Percentiles rank a stretch among this genome's conserved stretches.
Conservation (phyloP, 1,140 invertebrate genomes). For the Macrobrachium rosenbergii region DNA sequence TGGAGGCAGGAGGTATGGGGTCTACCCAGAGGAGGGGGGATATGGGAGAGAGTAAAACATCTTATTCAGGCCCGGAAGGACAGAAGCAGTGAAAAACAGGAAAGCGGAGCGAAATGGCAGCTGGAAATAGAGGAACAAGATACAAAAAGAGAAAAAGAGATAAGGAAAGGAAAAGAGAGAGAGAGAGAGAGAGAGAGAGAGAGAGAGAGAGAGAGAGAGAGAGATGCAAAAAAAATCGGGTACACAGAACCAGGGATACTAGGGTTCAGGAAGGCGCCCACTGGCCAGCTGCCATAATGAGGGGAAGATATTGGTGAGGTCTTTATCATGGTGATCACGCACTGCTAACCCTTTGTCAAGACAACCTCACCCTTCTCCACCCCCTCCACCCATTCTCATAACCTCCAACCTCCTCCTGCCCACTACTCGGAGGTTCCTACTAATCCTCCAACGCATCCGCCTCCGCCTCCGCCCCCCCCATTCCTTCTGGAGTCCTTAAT, state of each 20-base stretch:
- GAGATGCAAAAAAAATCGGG: background rate
- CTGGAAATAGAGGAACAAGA: background rate
- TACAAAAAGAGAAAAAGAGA: background rate
- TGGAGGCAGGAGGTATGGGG: background rate
- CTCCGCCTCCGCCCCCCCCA: conserved; percentile 4
- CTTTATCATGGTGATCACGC: conserved; percentile 50
- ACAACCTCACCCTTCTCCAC: background rate
- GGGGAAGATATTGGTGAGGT: conserved; percentile 48
- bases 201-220: background rate
- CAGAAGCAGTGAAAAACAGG: background rate
- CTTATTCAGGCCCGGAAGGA: background rate
- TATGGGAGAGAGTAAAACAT: background rate
- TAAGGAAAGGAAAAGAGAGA: background rate
- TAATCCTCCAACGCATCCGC: background rate
- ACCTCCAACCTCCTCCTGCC: background rate
- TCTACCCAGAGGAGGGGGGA: background rate
- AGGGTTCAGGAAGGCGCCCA: conserved; percentile 13
- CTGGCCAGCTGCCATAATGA: conserved; percentile 57
- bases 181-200: background rate
- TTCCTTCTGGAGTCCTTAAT: background rate
- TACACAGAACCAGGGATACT: too few species aligned
- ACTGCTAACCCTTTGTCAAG: background rate
- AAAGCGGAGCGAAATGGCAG: background rate
- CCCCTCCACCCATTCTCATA: background rate
- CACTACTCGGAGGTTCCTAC: background rate